phyloP scores from a whole-genome alignment of 2,888 invertebrate species.

The Temnothorax unifasciatus region DNA sequence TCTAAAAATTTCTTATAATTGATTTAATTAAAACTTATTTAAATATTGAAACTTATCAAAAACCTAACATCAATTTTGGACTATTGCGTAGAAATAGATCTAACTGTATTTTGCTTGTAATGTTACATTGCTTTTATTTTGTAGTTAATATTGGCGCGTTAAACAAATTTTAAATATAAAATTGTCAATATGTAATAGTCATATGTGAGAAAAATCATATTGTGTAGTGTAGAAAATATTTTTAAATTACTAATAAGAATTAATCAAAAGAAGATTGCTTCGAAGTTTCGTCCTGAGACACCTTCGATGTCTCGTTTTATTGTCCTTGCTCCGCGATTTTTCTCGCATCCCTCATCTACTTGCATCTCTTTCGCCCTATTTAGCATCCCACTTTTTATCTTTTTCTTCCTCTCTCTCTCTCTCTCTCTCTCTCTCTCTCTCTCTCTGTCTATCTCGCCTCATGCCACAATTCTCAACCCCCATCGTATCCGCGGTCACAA shows the following conservation, averaged over 20 bases:
- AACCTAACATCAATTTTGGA: neutral
- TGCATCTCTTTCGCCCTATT: conserved; percentile 16
- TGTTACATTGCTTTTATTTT: neutral
- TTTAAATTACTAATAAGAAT: conserved; percentile 2
- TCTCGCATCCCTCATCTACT: neutral
- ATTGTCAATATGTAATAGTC: neutral
- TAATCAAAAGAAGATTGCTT: neutral
- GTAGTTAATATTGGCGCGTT: neutral
- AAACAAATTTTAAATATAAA: neutral
- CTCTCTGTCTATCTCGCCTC: conserved; percentile 30
- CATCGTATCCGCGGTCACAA: conserved; percentile 48
- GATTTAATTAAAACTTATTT: neutral
- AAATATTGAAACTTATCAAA: neutral
- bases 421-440: neutral
- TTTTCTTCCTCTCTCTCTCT: conserved; percentile 31
- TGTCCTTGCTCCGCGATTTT: neutral
- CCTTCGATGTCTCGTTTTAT: conserved; percentile 12
- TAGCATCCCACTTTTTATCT: conserved; percentile 17
- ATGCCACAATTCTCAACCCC: conserved; percentile 26
- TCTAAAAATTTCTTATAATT: neutral
- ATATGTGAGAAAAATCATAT: neutral
- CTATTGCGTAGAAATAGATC: neutral
- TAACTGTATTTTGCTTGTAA: neutral
- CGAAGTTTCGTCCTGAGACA: neutral
- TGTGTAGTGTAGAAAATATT: neutral